Conservation (phyloP, 2,797 vertebrate species). For the Macrochelys suwanniensis region DNA sequence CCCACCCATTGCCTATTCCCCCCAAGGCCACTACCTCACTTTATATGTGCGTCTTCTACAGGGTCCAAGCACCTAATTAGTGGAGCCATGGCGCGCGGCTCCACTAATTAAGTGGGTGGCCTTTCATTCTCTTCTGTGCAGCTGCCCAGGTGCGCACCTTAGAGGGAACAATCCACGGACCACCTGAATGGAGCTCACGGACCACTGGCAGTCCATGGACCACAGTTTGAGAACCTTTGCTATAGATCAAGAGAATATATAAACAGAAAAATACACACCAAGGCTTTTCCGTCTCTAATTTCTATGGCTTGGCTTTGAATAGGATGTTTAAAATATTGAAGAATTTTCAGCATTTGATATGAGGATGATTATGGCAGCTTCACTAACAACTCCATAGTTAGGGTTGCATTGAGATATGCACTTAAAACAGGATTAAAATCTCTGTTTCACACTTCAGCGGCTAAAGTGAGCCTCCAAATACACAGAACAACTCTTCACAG, state of each 20-base stretch:
- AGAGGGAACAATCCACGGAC: no score
- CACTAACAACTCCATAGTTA: constrained; percentile 28
- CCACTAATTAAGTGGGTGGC: no score
- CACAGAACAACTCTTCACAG: constrained; percentile 47
- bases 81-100: no score
- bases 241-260: background rate
- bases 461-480: constrained; percentile 64
- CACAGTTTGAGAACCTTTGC: no score
- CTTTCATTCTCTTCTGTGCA: no score
- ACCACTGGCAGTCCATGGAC: no score
- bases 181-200: no score
- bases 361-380: constrained; percentile 37
- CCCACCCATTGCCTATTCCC: no score
- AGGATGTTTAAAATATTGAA: constrained; percentile 36
- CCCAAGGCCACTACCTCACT: no score
- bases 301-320: constrained; percentile 15
- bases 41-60: no score
- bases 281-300: background rate
- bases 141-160: no score
- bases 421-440: constrained; percentile 53
- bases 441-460: background rate
- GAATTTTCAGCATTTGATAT: background rate
- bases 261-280: background rate
- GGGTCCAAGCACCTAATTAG: no score
- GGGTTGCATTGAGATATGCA: constrained; percentile 25